phyloP scores from a whole-genome alignment of 2,113 vertebrate species.

The Nothoprocta pentlandii region DNA sequence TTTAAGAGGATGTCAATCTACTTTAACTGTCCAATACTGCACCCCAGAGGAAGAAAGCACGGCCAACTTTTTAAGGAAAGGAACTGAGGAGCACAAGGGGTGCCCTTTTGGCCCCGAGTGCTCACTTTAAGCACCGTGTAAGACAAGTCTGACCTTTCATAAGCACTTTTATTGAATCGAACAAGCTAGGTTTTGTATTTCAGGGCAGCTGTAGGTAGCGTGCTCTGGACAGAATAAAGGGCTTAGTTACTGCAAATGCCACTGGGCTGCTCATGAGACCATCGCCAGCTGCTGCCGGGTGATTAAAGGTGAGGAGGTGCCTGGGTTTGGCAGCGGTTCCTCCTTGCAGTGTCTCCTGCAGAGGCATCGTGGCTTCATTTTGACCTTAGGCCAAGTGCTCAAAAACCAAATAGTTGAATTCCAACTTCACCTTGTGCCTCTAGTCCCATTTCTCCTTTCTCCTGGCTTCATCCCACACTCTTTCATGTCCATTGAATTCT shows the following conservation, averaged over 20 bases:
- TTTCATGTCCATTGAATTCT: background rate
- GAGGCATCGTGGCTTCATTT: background rate
- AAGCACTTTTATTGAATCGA: background rate
- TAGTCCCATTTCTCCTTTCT: background rate
- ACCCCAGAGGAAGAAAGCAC: slow-evolving; percentile 27
- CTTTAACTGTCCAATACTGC: slow-evolving; percentile 33
- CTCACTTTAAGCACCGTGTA: background rate
- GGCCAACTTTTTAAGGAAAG: background rate
- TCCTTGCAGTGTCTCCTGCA: background rate
- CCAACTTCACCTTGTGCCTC: background rate
- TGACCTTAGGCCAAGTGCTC: background rate
- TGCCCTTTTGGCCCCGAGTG: background rate
- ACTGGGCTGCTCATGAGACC: background rate
- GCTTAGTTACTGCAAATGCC: background rate
- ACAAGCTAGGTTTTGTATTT: background rate
- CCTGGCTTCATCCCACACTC: rapidly evolving
- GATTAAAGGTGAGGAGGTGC: background rate
- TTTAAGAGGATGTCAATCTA: background rate
- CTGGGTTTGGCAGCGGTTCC: background rate
- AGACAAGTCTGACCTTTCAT: background rate
- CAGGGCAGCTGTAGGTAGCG: background rate
- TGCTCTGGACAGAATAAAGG: background rate
- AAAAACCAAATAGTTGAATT: background rate
- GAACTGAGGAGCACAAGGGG: background rate
- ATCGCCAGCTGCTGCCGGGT: background rate